Evolutionary conservation across 2,113 vertebrate species (phyloP).

Genomic region (Egretta garzetta): DNA sequence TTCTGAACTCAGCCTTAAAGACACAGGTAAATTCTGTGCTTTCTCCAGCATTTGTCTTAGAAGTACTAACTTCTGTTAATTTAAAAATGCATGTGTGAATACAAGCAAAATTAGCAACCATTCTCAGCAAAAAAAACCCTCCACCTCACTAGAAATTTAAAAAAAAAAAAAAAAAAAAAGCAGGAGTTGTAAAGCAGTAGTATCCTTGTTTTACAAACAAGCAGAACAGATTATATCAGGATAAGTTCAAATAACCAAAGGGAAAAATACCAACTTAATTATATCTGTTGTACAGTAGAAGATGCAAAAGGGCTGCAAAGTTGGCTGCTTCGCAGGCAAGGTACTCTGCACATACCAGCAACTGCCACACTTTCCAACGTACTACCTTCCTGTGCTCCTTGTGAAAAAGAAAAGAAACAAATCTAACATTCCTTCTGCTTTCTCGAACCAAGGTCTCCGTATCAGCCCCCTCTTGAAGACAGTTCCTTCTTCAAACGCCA

Average conservation of each 20-base stretch:
- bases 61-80: not conserved
- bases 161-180: not conserved
- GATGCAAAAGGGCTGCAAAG: not conserved
- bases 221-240: not conserved
- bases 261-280: not conserved
- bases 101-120: not conserved
- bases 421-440: not conserved
- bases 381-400: not conserved
- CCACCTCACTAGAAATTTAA: not conserved
- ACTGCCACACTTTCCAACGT: not conserved
- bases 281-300: not conserved
- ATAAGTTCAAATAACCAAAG: not conserved
- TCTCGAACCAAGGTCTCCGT: fast-evolving
- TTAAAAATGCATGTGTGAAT: not conserved
- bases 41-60: not conserved
- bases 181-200: not conserved
- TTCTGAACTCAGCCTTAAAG: not conserved
- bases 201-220: not conserved
- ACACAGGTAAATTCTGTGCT: not conserved
- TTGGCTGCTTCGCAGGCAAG: not conserved
- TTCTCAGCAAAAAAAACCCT: not conserved
- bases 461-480: not conserved
- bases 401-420: not conserved
- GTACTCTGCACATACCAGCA: not conserved
- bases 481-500: not conserved